Percentiles rank a stretch among this genome's conserved stretches.
Evolutionary conservation across 23 tunicate species (phyloP).

Genomic region (Styela clava): DNA sequence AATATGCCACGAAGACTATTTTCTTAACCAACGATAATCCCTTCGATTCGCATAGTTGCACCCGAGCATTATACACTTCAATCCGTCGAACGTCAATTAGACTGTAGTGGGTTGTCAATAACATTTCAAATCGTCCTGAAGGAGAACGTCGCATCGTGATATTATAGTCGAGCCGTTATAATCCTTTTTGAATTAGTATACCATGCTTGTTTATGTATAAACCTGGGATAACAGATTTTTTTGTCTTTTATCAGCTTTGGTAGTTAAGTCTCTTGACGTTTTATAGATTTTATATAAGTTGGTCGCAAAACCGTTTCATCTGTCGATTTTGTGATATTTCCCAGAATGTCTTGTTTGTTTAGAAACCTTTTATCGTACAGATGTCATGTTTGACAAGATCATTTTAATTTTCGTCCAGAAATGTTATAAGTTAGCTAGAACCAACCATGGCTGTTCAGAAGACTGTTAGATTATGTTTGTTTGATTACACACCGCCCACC

Average conservation of each 20-base stretch:
- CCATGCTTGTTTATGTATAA: not conserved
- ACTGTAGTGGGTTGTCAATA: not conserved
- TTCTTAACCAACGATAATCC: not conserved
- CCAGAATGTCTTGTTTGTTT: constrained; percentile 29
- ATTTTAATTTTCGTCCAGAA: constrained; percentile 4
- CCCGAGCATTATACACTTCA: not conserved
- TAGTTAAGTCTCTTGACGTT: too few relatives aligned
- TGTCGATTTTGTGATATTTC: constrained; percentile 8
- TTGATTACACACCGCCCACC: too few relatives aligned
- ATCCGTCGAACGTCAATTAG: not conserved
- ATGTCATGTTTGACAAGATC: constrained; percentile 13
- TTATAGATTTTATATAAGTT: not conserved
- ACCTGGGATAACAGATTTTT: not conserved
- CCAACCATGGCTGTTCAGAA: too few relatives aligned
- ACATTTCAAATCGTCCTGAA: not conserved
- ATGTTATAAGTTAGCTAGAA: too few relatives aligned
- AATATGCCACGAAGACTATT: not conserved
- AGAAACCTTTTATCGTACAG: constrained; percentile 13
- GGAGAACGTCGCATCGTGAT: not conserved
- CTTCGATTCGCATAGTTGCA: not conserved
- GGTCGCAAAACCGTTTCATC: constrained; percentile 22
- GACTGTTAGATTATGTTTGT: too few relatives aligned
- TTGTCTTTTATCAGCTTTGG: too few relatives aligned
- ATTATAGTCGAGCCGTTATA: not conserved
- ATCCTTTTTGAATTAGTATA: not conserved